Base-by-base conservation (phyloP, 2,888 invertebrate species). In the Allolobophora icterica region DNA sequence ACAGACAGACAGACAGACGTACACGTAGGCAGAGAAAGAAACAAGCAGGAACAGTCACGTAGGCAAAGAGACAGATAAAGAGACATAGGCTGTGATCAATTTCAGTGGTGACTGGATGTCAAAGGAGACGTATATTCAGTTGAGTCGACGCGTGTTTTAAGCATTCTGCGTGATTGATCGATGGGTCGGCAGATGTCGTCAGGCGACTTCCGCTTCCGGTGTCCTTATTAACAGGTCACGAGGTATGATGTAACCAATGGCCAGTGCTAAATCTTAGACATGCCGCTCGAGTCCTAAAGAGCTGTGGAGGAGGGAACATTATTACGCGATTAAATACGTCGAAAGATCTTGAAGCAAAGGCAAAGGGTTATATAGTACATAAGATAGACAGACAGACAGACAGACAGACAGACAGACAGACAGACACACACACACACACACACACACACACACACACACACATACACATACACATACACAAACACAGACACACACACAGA, bases 61-160 rank as follows among this genome's bases (percentile, higher is more conserved):
- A 90, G 30, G 42, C 21, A 90, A n/a, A 90, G 21, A 91, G 24
- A 90, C 71, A 91, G 21, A 58, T 8, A 30, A 33, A 30, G n/a
- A 52, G 34, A 19, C 52, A 52, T 21, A 24, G 52, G 6, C 19
- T 52, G 42, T 21, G 52, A 21, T 52, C 52, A 52, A 21, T 52
- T 52, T 71, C 71, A 71, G n/a, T 71, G n/a, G 71, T n/a, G 71
- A 13, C 71, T n/a, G 71, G 30, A n/a, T 71, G 30, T 71, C 71
- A 71, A 71, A 71, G 30, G 71, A 71, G 71, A 71, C 8, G n/a
- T n/a, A 71, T 71, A 71, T 71, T 71, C 71, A 71, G n/a, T 30
- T n/a, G 11, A n/a, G 8, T n/a, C 8, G 4, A 13, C 17, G 71
- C 71, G 15, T n/a, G 0, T 52, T 52, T 24, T 3, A 52, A 71